Evolutionary conservation across 92 coral and sea anemone genomes (phyloP).

Genomic region (Nematostella vectensis): DNA sequence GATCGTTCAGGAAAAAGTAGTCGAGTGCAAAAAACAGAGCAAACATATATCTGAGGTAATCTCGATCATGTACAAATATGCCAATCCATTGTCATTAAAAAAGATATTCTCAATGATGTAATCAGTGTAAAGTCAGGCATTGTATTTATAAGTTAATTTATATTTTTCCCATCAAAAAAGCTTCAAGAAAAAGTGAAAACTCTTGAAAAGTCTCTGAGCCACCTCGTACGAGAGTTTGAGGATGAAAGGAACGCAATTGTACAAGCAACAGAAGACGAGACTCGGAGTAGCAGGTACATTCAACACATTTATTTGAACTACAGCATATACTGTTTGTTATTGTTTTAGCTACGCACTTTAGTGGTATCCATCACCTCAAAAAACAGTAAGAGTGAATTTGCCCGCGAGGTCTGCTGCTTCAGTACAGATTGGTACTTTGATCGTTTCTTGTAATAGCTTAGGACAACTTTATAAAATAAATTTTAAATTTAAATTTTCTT

Average conservation of each 20-base stretch:
- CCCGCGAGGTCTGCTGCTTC: no score
- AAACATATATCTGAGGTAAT: conserved; percentile 67
- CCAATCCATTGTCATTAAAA: no score
- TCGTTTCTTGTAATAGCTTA: no score
- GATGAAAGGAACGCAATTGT: conserved; percentile 62
- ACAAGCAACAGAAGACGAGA: conserved; percentile 57
- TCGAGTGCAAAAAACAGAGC: conserved; percentile 76
- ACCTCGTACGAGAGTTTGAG: conserved; percentile 94
- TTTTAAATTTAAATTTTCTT: no score
- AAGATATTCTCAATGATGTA: not conserved
- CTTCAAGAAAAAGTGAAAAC: conserved; percentile 89
- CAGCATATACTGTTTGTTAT: not conserved
- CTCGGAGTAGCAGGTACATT: conserved; percentile 54
- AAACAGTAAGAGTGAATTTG: no score
- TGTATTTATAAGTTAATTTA: not conserved
- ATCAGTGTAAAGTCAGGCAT: not conserved
- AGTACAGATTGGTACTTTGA: no score
- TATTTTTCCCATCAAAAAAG: conserved; percentile 15
- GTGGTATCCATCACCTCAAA: no score
- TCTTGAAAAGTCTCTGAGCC: conserved; percentile 84
- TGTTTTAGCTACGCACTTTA: no score
- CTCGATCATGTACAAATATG: no score
- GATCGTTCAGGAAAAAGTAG: conserved; percentile 95
- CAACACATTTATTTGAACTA: not conserved
- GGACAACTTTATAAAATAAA: no score